Evolutionary conservation across 2,113 vertebrate genomes (phyloP).

Genomic region (Ascaphus truei): DNA sequence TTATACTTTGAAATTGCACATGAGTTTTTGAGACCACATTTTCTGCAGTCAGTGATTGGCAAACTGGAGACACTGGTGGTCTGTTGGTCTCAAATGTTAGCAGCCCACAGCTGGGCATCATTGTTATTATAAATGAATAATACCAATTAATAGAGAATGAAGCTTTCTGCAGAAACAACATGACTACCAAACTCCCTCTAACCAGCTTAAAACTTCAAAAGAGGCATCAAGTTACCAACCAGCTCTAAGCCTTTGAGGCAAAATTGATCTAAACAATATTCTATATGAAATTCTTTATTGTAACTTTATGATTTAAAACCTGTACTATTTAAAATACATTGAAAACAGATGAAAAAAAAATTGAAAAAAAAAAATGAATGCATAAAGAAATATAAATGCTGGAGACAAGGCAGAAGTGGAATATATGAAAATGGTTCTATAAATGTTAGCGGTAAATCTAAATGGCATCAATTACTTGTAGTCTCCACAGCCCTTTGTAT

Average conservation of each 20-base stretch:
- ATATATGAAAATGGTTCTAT: constrained; percentile 14
- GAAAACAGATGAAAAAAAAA: constrained; percentile 52
- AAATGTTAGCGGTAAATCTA: constrained; percentile 22
- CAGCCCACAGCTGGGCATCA: not conserved
- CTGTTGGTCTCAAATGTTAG: not conserved
- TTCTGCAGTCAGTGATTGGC: no score
- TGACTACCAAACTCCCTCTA: not conserved
- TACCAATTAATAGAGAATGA: not conserved
- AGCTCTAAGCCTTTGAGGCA: constrained; percentile 19
- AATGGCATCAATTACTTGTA: constrained; percentile 12
- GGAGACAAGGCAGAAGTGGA: constrained; percentile 23
- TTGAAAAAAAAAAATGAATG: constrained; percentile 38
- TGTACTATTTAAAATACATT: constrained; percentile 45
- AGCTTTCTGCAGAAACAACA: not conserved
- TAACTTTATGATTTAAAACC: constrained; percentile 41
- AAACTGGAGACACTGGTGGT: no score
- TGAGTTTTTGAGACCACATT: no score
- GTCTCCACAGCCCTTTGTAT: constrained; percentile 21
- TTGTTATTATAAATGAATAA: not conserved
- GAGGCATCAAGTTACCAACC: not conserved
- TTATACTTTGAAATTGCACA: no score
- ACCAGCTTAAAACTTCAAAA: not conserved
- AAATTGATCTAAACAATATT: constrained; percentile 38
- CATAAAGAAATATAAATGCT: constrained; percentile 37
- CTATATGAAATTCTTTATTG: constrained; percentile 41